Conservation (phyloP, 2,113 vertebrate genomes). For the Heptranchias perlo region DNA sequence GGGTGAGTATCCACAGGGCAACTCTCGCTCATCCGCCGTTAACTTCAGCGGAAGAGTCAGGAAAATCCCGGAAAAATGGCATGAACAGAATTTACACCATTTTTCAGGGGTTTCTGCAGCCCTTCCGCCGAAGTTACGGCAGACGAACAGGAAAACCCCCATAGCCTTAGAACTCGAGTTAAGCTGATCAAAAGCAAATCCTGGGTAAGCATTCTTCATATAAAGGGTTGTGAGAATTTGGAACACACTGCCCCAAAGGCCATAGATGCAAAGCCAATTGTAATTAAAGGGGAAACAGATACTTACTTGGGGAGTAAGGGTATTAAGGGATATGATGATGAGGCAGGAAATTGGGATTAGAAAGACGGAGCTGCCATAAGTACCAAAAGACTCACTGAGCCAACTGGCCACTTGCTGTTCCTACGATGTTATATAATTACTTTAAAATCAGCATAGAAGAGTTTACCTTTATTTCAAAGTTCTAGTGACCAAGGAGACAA, state of each 20-base stretch:
- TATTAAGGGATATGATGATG: background rate
- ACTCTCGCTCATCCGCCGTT: background rate
- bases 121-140: background rate
- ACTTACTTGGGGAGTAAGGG: background rate
- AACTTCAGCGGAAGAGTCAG: background rate
- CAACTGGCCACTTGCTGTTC: background rate
- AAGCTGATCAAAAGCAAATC: background rate
- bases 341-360: background rate
- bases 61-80: background rate
- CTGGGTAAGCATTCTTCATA: background rate
- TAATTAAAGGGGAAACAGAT: background rate
- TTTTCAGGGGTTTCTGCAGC: background rate
- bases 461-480: background rate
- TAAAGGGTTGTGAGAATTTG: background rate
- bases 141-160: background rate
- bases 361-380: background rate
- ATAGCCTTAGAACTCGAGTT: background rate
- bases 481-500: background rate
- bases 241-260: background rate
- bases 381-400: background rate
- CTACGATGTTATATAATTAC: background rate
- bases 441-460: background rate
- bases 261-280: background rate
- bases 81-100: background rate
- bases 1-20: too few species aligned